Conservation (phyloP, 2,113 vertebrate species). For the Hippoglossus stenolepis region DNA sequence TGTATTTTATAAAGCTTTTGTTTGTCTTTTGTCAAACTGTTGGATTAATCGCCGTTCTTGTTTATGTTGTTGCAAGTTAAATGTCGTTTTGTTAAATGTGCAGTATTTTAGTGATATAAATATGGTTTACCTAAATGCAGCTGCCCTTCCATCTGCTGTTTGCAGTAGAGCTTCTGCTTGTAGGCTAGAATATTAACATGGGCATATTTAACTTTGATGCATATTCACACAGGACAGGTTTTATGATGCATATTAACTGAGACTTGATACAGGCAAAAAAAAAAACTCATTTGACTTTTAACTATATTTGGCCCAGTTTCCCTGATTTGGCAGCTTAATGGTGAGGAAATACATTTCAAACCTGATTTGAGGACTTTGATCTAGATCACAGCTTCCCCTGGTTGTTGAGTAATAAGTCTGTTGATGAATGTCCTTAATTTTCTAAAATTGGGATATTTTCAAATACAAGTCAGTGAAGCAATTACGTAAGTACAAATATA, state of each 20-base stretch:
- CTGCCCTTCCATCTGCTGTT: conserved; percentile 70
- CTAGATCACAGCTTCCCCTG: conserved; percentile 15
- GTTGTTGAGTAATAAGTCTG: background rate
- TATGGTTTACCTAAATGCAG: conserved; percentile 62
- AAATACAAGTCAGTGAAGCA: background rate
- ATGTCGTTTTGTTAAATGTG: conserved; percentile 41
- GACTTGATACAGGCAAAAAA: conserved; percentile 38
- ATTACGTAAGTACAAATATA: background rate
- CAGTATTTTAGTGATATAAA: conserved; percentile 44
- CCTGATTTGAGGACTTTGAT: conserved; percentile 44
- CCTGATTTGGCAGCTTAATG: conserved; percentile 16
- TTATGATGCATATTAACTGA: conserved; percentile 65
- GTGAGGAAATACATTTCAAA: conserved; percentile 24
- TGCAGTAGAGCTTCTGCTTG: conserved; percentile 49
- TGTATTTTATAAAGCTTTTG: background rate
- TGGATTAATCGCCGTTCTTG: background rate
- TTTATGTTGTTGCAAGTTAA: conserved; percentile 31
- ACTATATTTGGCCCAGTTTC: conserved; percentile 41
- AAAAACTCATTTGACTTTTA: conserved; percentile 52
- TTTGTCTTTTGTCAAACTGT: background rate
- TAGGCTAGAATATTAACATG: conserved; percentile 62
- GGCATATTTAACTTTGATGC: conserved; percentile 71
- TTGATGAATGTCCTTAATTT: conserved; percentile 23
- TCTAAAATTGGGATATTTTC: conserved; percentile 12
- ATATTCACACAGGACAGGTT: conserved; percentile 64